A percentile compares a stretch with the other conserved stretches of the same genome.
Evolutionary conservation across 2,888 invertebrate species (phyloP).

Genomic region (Catotricha subobsoleta): DNA sequence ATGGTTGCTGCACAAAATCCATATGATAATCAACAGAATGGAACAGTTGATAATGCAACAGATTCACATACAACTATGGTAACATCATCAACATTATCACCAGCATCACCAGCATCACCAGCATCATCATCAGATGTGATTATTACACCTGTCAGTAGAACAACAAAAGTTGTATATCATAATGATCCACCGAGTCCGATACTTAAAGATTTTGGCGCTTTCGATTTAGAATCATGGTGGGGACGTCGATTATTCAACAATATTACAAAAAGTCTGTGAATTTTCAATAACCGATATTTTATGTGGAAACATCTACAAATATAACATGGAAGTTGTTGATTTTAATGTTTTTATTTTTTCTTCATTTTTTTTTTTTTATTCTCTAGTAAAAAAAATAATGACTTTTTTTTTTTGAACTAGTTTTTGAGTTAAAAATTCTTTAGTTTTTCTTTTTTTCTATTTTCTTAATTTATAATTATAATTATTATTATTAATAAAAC

Average conservation of each 20-base stretch:
- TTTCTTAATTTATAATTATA: no score
- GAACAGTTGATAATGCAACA: no score
- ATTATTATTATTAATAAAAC: no score
- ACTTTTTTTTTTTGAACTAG: no score
- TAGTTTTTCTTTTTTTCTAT: no score
- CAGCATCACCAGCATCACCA: no score
- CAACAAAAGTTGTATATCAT: conserved; percentile 36
- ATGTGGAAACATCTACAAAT: neutral
- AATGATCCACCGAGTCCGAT: conserved; percentile 54
- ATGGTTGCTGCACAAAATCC: conserved; percentile 28
- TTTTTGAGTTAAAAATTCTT: no score
- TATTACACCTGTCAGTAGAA: neutral
- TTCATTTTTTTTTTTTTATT: no score
- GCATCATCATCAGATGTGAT: conserved; percentile 22
- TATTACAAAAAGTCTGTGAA: conserved; percentile 59
- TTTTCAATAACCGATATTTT: conserved; percentile 6
- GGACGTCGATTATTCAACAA: conserved; percentile 69
- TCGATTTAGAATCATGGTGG: conserved; percentile 85
- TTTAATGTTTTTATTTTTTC: no score
- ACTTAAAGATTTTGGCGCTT: conserved; percentile 68
- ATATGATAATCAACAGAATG: conserved; percentile 17
- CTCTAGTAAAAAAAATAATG: no score
- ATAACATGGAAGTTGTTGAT: no score
- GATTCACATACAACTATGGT: conserved; percentile 14
- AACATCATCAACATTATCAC: conserved; percentile 31